Conservation (phyloP, 2,113 vertebrate genomes). For the Daubentonia madagascariensis region DNA sequence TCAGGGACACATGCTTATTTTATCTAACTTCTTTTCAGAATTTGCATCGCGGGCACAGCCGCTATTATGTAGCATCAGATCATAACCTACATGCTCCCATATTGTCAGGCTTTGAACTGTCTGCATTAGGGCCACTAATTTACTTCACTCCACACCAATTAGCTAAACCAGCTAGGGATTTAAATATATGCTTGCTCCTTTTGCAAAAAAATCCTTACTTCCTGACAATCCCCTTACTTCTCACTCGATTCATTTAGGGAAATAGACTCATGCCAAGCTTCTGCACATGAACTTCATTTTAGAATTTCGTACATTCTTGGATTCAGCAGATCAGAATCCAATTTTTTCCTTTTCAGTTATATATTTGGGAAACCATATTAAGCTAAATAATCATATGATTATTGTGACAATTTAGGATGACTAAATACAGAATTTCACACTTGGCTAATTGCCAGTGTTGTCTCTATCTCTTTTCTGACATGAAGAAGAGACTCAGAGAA, state of each 20-base stretch:
- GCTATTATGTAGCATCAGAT: not conserved
- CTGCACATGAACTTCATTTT: conserved; percentile 43
- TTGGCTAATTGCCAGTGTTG: conserved; percentile 25
- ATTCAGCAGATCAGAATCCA: conserved; percentile 42
- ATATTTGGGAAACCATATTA: conserved; percentile 29
- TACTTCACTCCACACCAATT: conserved; percentile 52
- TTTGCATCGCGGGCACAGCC: not conserved
- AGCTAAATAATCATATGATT: conserved; percentile 39
- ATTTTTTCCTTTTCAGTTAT: conserved; percentile 21
- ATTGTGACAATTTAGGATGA: conserved; percentile 43
- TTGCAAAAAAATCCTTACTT: conserved; percentile 32
- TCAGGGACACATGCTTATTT: conserved; percentile 37
- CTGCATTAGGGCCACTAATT: conserved; percentile 53
- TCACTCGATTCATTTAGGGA: conserved; percentile 37
- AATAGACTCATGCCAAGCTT: conserved; percentile 15
- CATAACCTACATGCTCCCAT: not conserved
- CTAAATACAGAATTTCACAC: conserved; percentile 42
- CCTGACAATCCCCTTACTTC: conserved; percentile 19
- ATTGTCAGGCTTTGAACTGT: conserved; percentile 42
- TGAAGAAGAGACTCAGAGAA: conserved; percentile 18
- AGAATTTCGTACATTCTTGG: conserved; percentile 38
- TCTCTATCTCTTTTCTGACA: conserved; percentile 5
- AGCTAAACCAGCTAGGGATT: conserved; percentile 18
- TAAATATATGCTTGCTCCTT: conserved; percentile 55
- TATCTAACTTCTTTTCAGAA: conserved; percentile 17